Base-by-base conservation (phyloP, 2,113 vertebrate species). In the Saccopteryx leptura region DNA sequence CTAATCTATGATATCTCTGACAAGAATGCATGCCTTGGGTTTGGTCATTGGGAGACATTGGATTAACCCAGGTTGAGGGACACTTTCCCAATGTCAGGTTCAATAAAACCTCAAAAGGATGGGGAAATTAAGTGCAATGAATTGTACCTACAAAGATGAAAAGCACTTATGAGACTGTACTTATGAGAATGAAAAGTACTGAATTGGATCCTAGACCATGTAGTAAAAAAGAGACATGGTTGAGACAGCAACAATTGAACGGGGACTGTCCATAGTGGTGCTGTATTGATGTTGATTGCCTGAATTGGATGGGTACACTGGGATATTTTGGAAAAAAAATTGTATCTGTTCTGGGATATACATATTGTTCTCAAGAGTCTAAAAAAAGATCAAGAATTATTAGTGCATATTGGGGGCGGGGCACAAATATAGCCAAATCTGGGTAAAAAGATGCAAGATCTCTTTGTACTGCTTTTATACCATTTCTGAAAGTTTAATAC, bases 401-500 rank as follows among this genome's bases (percentile, higher is more conserved):
- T 74, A 52, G 21, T 46, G 1, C 71, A 48, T 31, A 2, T 54
- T 15, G 17, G 26, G 60, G 12, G 9, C 33, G 58, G 6, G 31
- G 5, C 63, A 72, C 46, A 69, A 72, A 91, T 65, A 52, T 5
- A 81, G 69, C 11, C 60, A 89, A 83, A 89, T 65, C 15, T 88
- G 48, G 1, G 31, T 52, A 48, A 89, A 21, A 78, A 46, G 48
- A 66, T 65, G 19, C 1, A 72, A 26, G 39, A 88, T 28, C 9
- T 71, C 33, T 82, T 87, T 58, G 21, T 24, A 63, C 26, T 75
- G 26, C 1, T 79, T 33, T 66, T 89, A 18, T 4, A 56, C 61
- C 14, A 71, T 65, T 88, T 84, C 74, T 92, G 56, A 81, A 69
- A 89, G 54, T 60, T 88, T 65, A 95, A 75, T 80, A 87, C 7